Percentiles rank a stretch among this genome's conserved stretches.
Conservation (phyloP, 1,140 invertebrate genomes). For the Drosophila bipectinata region DNA sequence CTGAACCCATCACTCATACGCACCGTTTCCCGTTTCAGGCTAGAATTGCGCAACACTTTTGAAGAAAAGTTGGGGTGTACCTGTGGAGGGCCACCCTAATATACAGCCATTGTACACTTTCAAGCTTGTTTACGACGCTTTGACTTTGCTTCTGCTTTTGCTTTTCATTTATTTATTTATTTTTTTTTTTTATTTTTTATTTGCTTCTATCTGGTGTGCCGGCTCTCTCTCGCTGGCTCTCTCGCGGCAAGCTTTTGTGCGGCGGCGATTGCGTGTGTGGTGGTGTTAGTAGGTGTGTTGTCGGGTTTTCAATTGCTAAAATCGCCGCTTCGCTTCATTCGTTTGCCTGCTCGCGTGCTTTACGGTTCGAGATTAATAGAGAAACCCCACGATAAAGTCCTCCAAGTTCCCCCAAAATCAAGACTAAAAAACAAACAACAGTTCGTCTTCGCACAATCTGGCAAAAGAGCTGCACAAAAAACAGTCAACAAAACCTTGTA, state of each 20-base stretch:
- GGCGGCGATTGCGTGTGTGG: slow-evolving; percentile 10
- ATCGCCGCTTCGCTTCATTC: slow-evolving; percentile 78
- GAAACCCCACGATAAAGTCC: slow-evolving; percentile 27
- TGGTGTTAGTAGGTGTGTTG: slow-evolving; percentile 28
- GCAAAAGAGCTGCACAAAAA: background rate
- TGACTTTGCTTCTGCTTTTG: slow-evolving; percentile 55
- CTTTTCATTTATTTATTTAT: slow-evolving; percentile 39
- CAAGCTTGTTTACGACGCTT: slow-evolving; percentile 66
- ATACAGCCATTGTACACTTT: slow-evolving; percentile 5
- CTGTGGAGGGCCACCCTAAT: background rate
- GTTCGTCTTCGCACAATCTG: background rate
- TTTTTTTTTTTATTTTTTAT: slow-evolving; percentile 20
- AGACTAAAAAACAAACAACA: background rate
- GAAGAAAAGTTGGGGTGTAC: too few species aligned
- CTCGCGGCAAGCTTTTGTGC: slow-evolving; percentile 27
- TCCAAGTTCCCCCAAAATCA: slow-evolving; percentile 4
- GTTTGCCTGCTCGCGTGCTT: slow-evolving; percentile 76
- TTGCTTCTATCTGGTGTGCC: slow-evolving; percentile 29
- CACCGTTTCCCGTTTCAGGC: background rate
- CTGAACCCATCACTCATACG: background rate
- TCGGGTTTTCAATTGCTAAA: slow-evolving; percentile 72
- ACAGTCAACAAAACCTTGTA: background rate
- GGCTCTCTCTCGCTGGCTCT: slow-evolving; percentile 43
- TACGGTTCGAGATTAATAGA: slow-evolving; percentile 66
- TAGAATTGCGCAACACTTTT: background rate